These are phyloP conservation scores for Cyanoramphus novaezelandiae DNA, from an alignment of 2,113 vertebrate species.

Conservation along the genomic window DNA sequence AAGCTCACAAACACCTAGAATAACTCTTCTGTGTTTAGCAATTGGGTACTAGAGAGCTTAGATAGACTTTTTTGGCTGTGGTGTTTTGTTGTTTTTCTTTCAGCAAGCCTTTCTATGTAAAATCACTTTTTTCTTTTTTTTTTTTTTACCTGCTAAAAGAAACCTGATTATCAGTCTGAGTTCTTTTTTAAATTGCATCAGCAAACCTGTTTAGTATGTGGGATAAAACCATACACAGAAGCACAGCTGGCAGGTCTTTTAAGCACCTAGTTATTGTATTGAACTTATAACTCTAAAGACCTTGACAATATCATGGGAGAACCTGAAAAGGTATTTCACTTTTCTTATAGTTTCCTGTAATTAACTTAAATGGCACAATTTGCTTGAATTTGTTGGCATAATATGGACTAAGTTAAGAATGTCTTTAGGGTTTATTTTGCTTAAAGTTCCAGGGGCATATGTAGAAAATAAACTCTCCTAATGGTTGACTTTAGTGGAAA, in stretches of 20 bases:
- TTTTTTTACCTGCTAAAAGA: background rate
- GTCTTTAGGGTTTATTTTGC: conserved; percentile 19
- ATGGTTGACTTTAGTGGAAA: background rate
- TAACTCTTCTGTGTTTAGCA: background rate
- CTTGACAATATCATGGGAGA: background rate
- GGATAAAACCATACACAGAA: background rate
- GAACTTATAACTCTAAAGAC: background rate
- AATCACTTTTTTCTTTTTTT: background rate
- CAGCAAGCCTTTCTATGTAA: background rate
- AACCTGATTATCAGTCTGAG: background rate
- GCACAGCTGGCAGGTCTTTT: background rate
- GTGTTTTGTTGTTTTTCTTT: background rate
- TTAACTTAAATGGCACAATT: background rate
- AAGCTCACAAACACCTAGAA: background rate
- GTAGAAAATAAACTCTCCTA: background rate
- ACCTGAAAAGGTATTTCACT: conserved; percentile 9
- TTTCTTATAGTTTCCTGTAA: conserved; percentile 33
- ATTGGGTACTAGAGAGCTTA: background rate
- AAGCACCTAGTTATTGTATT: background rate
- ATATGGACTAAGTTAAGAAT: background rate
- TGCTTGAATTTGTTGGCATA: conserved; percentile 30
- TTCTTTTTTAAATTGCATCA: background rate
- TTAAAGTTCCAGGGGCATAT: background rate
- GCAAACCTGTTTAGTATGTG: background rate
- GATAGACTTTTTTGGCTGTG: background rate